Evolutionary conservation across 2,113 vertebrate species (phyloP), one percentile per base, ranked within the genome.

Genomic region (Pungitius pungitius): DNA sequence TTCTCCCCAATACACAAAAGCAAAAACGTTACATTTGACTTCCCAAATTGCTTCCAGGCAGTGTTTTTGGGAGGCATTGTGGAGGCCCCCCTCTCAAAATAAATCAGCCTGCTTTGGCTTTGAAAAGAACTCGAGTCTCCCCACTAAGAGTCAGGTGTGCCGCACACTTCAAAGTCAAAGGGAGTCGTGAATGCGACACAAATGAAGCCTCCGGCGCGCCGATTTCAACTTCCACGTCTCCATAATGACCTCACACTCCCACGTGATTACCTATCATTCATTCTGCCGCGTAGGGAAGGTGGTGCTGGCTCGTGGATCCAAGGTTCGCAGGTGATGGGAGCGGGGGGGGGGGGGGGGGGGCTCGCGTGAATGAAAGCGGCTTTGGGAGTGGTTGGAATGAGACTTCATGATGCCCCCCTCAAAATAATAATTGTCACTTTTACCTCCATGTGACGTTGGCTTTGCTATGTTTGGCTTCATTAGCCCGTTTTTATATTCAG

Each of bases 101-200:
- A 87, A 72, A 71, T 70, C 69, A 72, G 67, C 62, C 61, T 12
- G 51, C 72, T 61, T 45, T 54, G 24, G 84, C 84, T 81, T 86
- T 37, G 77, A 77, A 81, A 83, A 82, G 75, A 69, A 51, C 77
- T 69, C 45, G 59, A 55, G 83, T 77, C 80, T 77, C 72, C 71
- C 54, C 69, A 7, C 62, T 71, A 65, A 40, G 60, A 88, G 84
- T 91, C 91, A 92, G 91, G 91, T 93, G 91, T 87, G 85, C 72
- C 1, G 70, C 69, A 12, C 79, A 85, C 89, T 89, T 90, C 86
- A 87, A 87, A 90, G 88, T 92, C 82, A 90, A 91, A 89, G 79
- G 76, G 77, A 71, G 67, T 26, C 4, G 4, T 87, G 88, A 85
- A 88, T 88, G 82, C 42, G 0, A 65, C 78, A 75, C 86, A 91